Percentiles rank a stretch among this genome's conserved stretches.
These are phyloP conservation scores for Arctocebus calabarensis DNA, from an alignment of 2,797 vertebrate species.

Conservation along the genomic window DNA sequence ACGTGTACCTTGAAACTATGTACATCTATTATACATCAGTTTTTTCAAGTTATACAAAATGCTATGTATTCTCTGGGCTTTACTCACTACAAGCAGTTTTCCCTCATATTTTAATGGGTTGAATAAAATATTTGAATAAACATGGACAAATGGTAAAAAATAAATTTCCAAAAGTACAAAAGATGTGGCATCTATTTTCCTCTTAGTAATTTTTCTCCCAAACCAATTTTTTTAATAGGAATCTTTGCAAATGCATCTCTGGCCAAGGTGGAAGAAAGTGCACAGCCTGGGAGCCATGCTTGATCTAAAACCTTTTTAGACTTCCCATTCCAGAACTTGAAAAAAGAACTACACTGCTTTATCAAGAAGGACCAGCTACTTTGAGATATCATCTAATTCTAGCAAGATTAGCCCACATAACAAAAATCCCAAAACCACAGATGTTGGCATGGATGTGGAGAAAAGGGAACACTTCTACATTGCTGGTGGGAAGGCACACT, in stretches of 20 bases:
- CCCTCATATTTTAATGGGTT: neutral
- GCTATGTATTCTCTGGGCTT: neutral
- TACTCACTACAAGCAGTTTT: neutral
- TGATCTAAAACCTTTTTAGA: neutral
- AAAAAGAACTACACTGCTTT: neutral
- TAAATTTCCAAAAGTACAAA: neutral
- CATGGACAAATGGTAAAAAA: neutral
- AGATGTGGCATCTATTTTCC: neutral
- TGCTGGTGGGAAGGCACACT: too few species aligned
- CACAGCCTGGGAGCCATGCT: neutral
- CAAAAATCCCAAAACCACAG: too few species aligned
- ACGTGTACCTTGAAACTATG: neutral
- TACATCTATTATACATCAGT: neutral
- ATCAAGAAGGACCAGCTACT: neutral
- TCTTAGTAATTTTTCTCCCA: slow-evolving; percentile 24
- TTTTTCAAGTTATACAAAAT: neutral
- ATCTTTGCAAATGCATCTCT: neutral
- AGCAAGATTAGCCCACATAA: too few species aligned
- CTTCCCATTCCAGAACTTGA: neutral
- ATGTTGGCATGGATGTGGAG: too few species aligned
- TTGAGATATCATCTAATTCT: too few species aligned
- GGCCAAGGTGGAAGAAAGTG: neutral
- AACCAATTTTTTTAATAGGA: neutral
- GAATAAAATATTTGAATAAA: neutral
- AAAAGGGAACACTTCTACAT: too few species aligned